phyloP scores from a whole-genome alignment of 2,888 invertebrate genomes.

The Pandemis cinnamomeana region DNA sequence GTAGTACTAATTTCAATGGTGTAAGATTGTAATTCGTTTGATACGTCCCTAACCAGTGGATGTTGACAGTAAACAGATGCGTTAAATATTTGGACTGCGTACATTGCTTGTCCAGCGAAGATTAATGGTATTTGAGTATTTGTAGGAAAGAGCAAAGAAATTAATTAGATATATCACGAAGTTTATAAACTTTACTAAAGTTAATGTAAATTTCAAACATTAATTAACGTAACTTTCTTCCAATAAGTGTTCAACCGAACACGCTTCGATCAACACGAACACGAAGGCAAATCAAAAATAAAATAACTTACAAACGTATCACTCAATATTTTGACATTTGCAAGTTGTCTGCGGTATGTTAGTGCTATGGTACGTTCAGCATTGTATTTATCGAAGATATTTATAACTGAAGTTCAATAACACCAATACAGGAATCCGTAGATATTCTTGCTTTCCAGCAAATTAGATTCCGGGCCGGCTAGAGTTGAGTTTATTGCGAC shows the following conservation, averaged over 20 bases:
- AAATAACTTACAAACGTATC: no score
- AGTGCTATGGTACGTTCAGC: no score
- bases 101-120: conserved; percentile 32
- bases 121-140: conserved; percentile 29
- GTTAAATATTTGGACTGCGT: conserved; percentile 34
- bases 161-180: neutral
- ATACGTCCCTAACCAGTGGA: neutral
- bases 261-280: no score
- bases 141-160: conserved; percentile 22
- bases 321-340: no score
- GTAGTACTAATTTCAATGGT: neutral
- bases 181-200: neutral
- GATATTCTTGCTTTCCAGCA: conserved; percentile 4
- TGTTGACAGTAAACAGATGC: conserved; percentile 27
- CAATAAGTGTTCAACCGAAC: no score
- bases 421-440: neutral
- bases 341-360: no score
- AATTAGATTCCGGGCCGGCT: conserved; percentile 22
- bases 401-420: conserved; percentile 19
- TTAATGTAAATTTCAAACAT: no score
- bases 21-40: conserved; percentile 14
- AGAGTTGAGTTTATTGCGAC: conserved; percentile 17
- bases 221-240: no score
- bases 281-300: no score
- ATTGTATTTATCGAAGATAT: neutral